Evolutionary conservation across 2,888 invertebrate genomes (phyloP).

Genomic region (Gastrophysa polygoni): DNA sequence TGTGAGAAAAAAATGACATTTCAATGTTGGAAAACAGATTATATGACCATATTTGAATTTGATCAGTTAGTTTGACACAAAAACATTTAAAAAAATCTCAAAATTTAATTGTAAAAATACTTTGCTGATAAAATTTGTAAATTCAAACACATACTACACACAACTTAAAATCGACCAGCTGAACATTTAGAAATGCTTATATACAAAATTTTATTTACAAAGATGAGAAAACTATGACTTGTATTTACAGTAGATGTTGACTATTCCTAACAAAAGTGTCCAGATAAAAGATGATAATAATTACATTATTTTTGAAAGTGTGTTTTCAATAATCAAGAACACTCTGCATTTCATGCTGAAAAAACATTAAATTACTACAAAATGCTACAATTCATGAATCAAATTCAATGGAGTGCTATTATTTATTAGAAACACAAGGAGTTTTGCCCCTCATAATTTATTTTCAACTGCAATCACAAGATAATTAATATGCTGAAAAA

Average conservation of each 20-base stretch:
- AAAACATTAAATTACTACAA: too few species aligned
- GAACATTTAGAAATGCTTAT: neutral
- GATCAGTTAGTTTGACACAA: neutral
- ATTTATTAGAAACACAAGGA: neutral
- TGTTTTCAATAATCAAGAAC: neutral
- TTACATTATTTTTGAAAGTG: neutral
- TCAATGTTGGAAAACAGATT: neutral
- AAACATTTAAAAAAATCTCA: neutral
- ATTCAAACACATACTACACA: neutral
- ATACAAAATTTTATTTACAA: conserved; percentile 12
- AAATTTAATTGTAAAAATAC: neutral
- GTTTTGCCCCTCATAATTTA: neutral
- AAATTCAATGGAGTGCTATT: too few species aligned
- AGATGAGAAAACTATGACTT: conserved; percentile 4
- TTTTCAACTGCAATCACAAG: neutral
- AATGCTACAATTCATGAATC: too few species aligned
- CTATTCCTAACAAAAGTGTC: neutral
- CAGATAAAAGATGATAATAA: neutral
- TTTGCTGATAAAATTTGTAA: neutral
- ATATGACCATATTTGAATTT: too few species aligned
- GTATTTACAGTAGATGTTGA: conserved; percentile 11
- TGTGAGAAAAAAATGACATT: neutral
- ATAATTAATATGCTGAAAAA: neutral
- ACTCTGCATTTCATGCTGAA: neutral
- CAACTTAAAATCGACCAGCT: neutral